Percentiles rank a stretch among this genome's conserved stretches.
phyloP scores from a whole-genome alignment of 2,113 vertebrate genomes.

The Sapajus apella region DNA sequence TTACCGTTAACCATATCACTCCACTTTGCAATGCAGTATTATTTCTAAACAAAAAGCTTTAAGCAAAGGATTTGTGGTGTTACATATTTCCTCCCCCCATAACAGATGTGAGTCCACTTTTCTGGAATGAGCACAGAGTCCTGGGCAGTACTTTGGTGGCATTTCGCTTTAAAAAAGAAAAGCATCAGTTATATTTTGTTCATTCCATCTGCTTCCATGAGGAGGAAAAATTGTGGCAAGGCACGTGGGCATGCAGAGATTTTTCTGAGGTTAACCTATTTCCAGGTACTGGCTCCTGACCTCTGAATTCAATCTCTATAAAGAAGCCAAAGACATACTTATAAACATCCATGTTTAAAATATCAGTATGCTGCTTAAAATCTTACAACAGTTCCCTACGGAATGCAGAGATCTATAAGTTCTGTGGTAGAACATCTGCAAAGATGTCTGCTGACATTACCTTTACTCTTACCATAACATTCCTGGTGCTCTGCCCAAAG shows the following conservation, averaged over 20 bases:
- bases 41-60: constrained; percentile 29
- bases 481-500: background rate
- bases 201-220: background rate
- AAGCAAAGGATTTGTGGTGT: background rate
- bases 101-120: background rate
- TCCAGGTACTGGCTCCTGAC: background rate
- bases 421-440: background rate
- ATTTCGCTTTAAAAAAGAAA: background rate
- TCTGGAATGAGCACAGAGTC: background rate
- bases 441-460: background rate
- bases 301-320: background rate
- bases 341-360: background rate
- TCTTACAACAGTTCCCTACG: background rate
- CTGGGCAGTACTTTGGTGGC: background rate
- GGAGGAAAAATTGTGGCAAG: background rate
- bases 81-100: background rate
- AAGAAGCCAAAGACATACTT: background rate
- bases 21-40: background rate
- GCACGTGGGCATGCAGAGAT: background rate
- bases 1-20: background rate
- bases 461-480: background rate
- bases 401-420: background rate
- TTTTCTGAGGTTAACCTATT: background rate
- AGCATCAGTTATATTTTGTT: background rate
- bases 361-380: background rate